These are phyloP conservation scores for Sialis lutaria DNA, from an alignment of 2,888 invertebrate species.

Conservation along the genomic window DNA sequence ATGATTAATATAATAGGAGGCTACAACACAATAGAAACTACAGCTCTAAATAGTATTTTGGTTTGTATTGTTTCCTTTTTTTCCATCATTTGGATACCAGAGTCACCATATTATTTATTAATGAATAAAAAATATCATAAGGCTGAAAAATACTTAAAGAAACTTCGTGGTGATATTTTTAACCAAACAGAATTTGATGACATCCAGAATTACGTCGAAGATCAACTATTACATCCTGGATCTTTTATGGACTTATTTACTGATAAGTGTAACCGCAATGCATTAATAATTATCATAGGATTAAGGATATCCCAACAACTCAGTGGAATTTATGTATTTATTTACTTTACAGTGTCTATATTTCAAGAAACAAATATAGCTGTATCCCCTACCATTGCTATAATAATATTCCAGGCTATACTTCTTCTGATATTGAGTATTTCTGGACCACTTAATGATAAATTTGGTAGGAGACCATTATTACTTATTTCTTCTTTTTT, in stretches of 20 bases:
- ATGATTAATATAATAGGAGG: slow-evolving; percentile 42
- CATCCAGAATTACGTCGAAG: slow-evolving; percentile 10
- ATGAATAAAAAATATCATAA: too few relatives aligned
- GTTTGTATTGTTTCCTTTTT: slow-evolving; percentile 25
- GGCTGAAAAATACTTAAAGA: too few relatives aligned
- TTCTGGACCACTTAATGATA: too few relatives aligned
- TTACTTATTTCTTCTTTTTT: too few relatives aligned
- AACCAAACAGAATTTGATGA: slow-evolving; percentile 5
- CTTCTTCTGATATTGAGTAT: too few relatives aligned
- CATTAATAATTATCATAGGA: slow-evolving; percentile 38
- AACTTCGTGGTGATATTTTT: too few relatives aligned
- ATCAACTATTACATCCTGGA: slow-evolving; percentile 27
- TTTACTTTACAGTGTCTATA: too few relatives aligned
- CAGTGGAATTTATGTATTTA: slow-evolving; percentile 14
- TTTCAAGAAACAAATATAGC: too few relatives aligned
- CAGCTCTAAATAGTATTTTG: slow-evolving; percentile 35
- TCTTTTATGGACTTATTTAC: slow-evolving; percentile 31
- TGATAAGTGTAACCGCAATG: slow-evolving; percentile 36
- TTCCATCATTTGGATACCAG: slow-evolving; percentile 43
- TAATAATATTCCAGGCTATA: too few relatives aligned
- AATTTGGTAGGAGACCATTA: too few relatives aligned
- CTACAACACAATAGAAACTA: slow-evolving; percentile 29
- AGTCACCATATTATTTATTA: slow-evolving; percentile 32
- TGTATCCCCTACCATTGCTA: too few relatives aligned
- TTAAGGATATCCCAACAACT: slow-evolving; percentile 38